phyloP scores from a whole-genome alignment of 1,140 invertebrate genomes.

The Wasmannia auropunctata region DNA sequence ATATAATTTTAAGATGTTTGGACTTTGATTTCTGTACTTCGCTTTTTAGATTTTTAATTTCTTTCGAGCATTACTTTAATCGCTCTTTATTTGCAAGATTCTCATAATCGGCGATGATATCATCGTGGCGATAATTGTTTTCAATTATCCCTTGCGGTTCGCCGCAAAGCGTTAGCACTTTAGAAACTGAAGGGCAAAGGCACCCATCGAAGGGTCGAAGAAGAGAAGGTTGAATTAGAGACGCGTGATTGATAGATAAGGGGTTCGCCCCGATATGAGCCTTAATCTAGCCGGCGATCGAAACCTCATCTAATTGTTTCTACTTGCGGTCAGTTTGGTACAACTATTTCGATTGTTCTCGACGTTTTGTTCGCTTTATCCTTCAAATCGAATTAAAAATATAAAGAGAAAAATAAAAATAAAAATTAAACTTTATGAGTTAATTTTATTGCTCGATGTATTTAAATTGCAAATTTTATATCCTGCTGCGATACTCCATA shows the following conservation, averaged over 20 bases:
- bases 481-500: background rate
- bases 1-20: background rate
- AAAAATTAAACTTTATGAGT: background rate
- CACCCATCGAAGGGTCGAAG: slow-evolving; percentile 67
- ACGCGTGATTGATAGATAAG: slow-evolving; percentile 66
- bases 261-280: slow-evolving; percentile 56
- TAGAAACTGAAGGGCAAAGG: slow-evolving; percentile 61
- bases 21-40: background rate
- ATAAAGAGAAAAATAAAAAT: background rate
- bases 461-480: background rate
- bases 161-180: slow-evolving; percentile 66
- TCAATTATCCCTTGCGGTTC: slow-evolving; percentile 67
- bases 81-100: background rate
- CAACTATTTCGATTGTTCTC: background rate
- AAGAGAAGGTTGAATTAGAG: slow-evolving; percentile 74
- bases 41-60: background rate
- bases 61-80: background rate
- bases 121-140: slow-evolving; percentile 64
- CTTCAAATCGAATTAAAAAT: background rate
- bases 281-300: slow-evolving; percentile 43
- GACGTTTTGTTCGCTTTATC: background rate
- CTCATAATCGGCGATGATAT: slow-evolving; percentile 57
- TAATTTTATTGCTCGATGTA: background rate
- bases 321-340: background rate
- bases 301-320: slow-evolving; percentile 35